Evolutionary conservation across 2,113 vertebrate genomes (phyloP), one percentile per base, ranked within the genome.

Genomic region (Corydoras maculifer): DNA sequence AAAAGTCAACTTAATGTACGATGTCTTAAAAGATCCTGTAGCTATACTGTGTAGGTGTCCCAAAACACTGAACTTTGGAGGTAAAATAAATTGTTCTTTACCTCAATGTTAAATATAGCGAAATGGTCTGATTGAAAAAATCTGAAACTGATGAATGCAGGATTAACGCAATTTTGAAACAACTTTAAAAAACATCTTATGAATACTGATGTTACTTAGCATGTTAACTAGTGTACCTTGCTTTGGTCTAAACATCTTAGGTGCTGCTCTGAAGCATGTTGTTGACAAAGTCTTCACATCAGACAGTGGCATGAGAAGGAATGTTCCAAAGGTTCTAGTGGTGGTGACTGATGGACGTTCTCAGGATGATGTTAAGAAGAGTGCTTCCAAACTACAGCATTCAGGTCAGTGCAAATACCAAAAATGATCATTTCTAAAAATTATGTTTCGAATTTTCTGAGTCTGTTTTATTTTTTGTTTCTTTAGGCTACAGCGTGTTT

Each of bases 311-410:
- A 99, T 99, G 97, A 92, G 97, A 73, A 91, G 88, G 84, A 93
- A 88, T 4, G 94, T 99, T 70, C 96, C 97, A 6, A 99, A 98
- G 83, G 94, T 99, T 58, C 87, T 99, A 35, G 97, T 99, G 68
- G 97, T 97, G 10, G 95, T 99, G 75, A 99, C 97, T 0, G 97
- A 99, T 3, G 97, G 97, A 65, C 92, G 95, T 35, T 97, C 97
- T 53, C 97, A 99, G 85, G 96, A 99, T 51, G 97, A 99, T 0
- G 94, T 98, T 75, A 97, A 93, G 87, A 97, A 98, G 84, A 93
- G 90, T 0, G 95, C 97, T 1, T 80, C 91, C 0, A 82, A 91
- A 78, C 92, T 99, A 79, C 96, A 98, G 80, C 94, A 96, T 49
- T 89, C 95, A 49, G 96, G 97, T 98, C 83, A 84, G 87, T 73